Evolutionary conservation across 2,797 vertebrate species (phyloP), one percentile per base, ranked within the genome.

Genomic region (Manis pentadactyla): DNA sequence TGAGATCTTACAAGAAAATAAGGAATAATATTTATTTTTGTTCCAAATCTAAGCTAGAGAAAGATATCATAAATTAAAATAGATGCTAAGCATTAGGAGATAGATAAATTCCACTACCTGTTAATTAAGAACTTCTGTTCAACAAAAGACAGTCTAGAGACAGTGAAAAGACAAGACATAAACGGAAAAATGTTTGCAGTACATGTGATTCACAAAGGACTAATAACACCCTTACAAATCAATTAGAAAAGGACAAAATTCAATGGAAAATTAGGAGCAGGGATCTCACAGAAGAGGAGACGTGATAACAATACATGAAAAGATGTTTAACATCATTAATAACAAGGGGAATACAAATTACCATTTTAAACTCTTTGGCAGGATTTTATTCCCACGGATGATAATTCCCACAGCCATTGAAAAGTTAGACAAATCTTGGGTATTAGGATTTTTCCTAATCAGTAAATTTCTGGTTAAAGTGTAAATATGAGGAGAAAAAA

Each of bases 11-110:
- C 14, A 75, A n/a, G 11, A 95, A 87, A 90, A 79, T 69, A 77
- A 64, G 18, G 9, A 93, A 37, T 69, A 61, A 55, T 63, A 78
- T 2, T 87, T 81, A 55, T 61, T 74, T 63, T 68, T 94, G 12
- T 77, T 73, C 27, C 66, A 74, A 78, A 34, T 51, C 39, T 79
- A 57, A 94, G 9, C 25, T 89, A 61, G 23, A 8, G 34, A 82
- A 86, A 95, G 14, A 77, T 34, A 61, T 46, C 34, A 17, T 85
- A 77, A 79, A 95, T 87, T 89, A 87, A 95, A 88, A 73, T 63
- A 34, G 21, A 74, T 39, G 12, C 6, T 78, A 68, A 93, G 4
- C 27, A 53, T 63, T 82, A 87, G 34, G 39, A 68, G 7, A 57
- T 49, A 4, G 13, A 42, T 57, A 63, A 68, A 91, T 82, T 85